Evolutionary conservation across 2,113 vertebrate species (phyloP).

Genomic region (Noctilio leporinus): DNA sequence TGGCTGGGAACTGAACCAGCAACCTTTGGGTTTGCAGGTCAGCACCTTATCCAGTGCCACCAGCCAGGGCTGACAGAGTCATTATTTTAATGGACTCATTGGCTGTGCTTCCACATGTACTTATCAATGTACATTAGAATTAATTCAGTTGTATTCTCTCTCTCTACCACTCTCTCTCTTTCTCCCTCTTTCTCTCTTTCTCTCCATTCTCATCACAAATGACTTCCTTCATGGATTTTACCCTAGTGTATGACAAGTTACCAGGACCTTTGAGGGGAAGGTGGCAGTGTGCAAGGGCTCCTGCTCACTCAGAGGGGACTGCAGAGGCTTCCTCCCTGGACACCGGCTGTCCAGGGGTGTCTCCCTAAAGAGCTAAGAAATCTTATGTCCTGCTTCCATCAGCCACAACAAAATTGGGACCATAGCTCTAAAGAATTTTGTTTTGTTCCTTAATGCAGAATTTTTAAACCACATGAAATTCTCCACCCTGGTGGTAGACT

Average conservation of each 20-base stretch:
- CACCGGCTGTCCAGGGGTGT: neutral
- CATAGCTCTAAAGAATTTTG: neutral
- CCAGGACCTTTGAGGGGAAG: rapidly evolving
- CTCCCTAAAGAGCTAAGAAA: neutral
- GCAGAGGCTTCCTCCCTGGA: neutral
- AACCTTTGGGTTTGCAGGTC: too few species aligned
- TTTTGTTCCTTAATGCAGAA: neutral
- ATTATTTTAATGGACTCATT: slow-evolving; percentile 63
- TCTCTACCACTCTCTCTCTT: neutral
- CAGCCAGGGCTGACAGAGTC: too few species aligned
- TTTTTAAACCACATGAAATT: neutral
- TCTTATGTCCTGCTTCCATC: neutral
- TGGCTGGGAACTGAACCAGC: too few species aligned
- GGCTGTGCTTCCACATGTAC: slow-evolving; percentile 59
- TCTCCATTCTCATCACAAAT: slow-evolving; percentile 7
- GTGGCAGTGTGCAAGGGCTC: neutral
- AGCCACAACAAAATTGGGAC: neutral
- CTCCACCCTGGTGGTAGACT: neutral
- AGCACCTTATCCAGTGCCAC: too few species aligned
- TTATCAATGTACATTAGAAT: slow-evolving; percentile 69
- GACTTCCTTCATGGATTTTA: neutral
- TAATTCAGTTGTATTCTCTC: slow-evolving; percentile 51
- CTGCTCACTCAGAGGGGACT: neutral
- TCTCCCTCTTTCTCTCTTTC: neutral
- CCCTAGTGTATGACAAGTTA: neutral